Base-by-base conservation (phyloP, 2,113 vertebrate species). In the Cheirogaleus medius region DNA sequence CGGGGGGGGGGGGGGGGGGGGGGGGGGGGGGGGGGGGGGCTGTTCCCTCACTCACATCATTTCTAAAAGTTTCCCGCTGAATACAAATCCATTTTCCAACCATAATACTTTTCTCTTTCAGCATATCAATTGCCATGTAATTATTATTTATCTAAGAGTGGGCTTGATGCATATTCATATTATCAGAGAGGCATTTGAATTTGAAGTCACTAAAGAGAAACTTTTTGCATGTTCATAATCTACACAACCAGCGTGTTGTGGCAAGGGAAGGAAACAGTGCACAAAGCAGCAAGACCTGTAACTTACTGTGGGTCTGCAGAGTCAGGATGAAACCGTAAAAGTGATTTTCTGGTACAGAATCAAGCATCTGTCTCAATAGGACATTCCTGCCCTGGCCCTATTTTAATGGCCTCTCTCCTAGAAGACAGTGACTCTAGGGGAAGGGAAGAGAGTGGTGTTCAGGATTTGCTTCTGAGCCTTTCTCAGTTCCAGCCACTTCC, bases 111-210 rank as follows among this genome's bases (percentile, higher is more conserved):
- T 91, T 71, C 56, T 80, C 87, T 94, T 80, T 83, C 23, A n/a
- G 94, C 86, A 8, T 94, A 69, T 96, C 97, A 84, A 77, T 93
- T 94, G 78, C 56, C 77, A 87, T 84, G 78, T 90, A 87, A 96
- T 97, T 95, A 96, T 82, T 97, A 83, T 95, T 97, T 91, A 95
- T 90, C 91, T 58, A 64, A 47, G 93, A 82, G 42, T 54, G 82
- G 86, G 21, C 52, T 80, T 90, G 73, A 90, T 97, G n/a, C 89
- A 76, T 94, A 81, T 90, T 91, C 93, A 97, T 76, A 73, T 96
- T 68, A 64, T 66, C 68, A 52, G 83, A 66, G 64, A 87, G 49
- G 17, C 73, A 56, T 88, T 88, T 95, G 49, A 90, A 83, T 94
- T 82, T 56, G 76, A 85, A 93, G 83, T 83, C 68, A 32, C 58